Evolutionary conservation across 2,888 invertebrate genomes (phyloP), one percentile per base, ranked within the genome.

Genomic region (Trisateles emortualis): DNA sequence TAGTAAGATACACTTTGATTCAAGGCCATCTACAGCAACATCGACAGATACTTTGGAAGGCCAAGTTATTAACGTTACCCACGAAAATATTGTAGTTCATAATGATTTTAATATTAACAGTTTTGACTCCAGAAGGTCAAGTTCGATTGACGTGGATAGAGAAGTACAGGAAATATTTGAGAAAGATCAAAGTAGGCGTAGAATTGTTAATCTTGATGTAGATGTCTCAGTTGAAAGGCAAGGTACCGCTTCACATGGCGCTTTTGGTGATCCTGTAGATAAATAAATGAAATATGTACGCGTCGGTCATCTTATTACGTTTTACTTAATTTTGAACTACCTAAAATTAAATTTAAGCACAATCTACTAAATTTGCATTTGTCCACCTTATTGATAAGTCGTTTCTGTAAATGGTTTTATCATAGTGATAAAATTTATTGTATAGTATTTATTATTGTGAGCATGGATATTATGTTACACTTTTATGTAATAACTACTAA

Each of bases 151-250:
- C 59, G 60, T 92, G 43, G 91, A 92, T 44, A 83, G 61, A 68
- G 92, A 93, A 80, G 86, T 93, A 0, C 73, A 81, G 40, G 90
- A 87, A 43, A 90, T 92, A 71, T 92, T 92, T 61, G 85, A 87
- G 51, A 83, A 67, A 44, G 88, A 92, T 63, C 63, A 76, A 38
- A 72, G 67, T 8, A 78, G 76, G 58, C 75, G 74, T 11, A 70
- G 71, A 33, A 48, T 79, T 10, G 36, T 65, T 1, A 58, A 69
- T 14, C 68, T 74, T 49, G 74, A 74, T 13, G 52, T 59, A 30
- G 78, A 77, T 29, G 45, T 68, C 1, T 17, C 51, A 0, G 52
- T 58, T 33, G 47, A 68, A 17, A 74, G 74, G 50, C 53, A 73
- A 36, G 67, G 73, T 1, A 79, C 78, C 1, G 76, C 73, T 1